phyloP scores from a whole-genome alignment of 2,113 vertebrate species.

The Seriola dumerili region DNA sequence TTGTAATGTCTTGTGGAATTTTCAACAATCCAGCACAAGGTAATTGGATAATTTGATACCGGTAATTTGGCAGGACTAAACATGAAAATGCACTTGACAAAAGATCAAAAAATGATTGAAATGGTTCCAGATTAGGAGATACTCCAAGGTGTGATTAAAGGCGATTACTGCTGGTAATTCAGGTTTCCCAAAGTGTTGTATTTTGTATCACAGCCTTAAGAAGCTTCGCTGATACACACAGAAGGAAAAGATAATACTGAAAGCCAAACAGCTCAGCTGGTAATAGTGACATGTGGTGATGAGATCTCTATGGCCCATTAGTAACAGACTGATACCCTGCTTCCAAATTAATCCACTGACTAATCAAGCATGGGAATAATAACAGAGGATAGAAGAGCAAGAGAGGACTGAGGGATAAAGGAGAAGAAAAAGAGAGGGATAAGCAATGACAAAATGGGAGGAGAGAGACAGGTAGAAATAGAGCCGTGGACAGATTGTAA shows the following conservation, averaged over 20 bases:
- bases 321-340: conserved; percentile 83
- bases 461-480: conserved; percentile 78
- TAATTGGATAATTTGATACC: conserved; percentile 28
- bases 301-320: conserved; percentile 85
- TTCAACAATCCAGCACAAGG: neutral
- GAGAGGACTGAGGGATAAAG: conserved; percentile 54
- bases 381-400: conserved; percentile 66
- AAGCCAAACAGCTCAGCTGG: conserved; percentile 81
- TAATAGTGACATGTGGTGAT: conserved; percentile 80
- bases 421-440: conserved; percentile 39
- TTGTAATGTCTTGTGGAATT: conserved; percentile 16
- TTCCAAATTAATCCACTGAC: conserved; percentile 85
- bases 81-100: conserved; percentile 17
- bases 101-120: conserved; percentile 30
- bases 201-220: conserved; percentile 43
- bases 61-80: conserved; percentile 17
- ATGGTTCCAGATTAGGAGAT: conserved; percentile 28
- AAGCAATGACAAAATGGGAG: conserved; percentile 48
- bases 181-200: conserved; percentile 41
- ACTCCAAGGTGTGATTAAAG: conserved; percentile 46
- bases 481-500: conserved; percentile 71
- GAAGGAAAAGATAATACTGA: conserved; percentile 70
- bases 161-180: conserved; percentile 19
- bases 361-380: conserved; percentile 85
- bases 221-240: conserved; percentile 48